Evolutionary conservation across 2,113 vertebrate genomes (phyloP), one percentile per base, ranked within the genome.

Genomic region (Hepsetus odoe): DNA sequence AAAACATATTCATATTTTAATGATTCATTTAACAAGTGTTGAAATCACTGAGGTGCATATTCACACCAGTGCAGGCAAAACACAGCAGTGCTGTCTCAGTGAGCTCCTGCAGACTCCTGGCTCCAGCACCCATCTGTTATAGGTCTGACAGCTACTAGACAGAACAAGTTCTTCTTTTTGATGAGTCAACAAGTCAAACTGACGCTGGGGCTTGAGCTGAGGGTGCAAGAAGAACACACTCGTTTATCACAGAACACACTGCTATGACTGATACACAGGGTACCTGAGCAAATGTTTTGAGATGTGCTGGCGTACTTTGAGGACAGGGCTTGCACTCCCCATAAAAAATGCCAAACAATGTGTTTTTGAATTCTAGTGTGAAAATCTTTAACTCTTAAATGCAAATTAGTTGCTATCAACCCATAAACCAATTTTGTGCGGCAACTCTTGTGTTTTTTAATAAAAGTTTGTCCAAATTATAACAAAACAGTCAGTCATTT

Each of bases 221-320:
- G 72, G 64, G 73, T 26, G 71, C 71, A 62, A 35, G 72, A 66
- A 62, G 20, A 78, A 78, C 12, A 79, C 32, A 55, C 64, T 70
- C 72, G 65, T 79, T 74, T 74, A 79, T 82, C 75, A 82, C 26
- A 35, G 40, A 32, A 70, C 26, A 44, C 62, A 44, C 68, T 42
- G 26, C 72, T 56, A 26, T 18, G 32, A 76, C 66, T 44, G 32
- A 56, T 44, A 56, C 61, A 56, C 51, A 11, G 44, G 51, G 24
- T 35, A 70, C 64, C 64, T 42, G 38, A 62, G 32, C 46, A 70
- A n/a, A 66, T 28, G 14, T 32, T 26, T 24, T 72, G 92, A 40
- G 72, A 92, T 89, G 90, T 93, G 91, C 22, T 44, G 30, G 58
- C 8, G 8, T 20, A 55, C 16, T 24, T 24, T 7, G 20, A 24